phyloP scores from a whole-genome alignment of 2,888 invertebrate genomes.

The Empis livida region DNA sequence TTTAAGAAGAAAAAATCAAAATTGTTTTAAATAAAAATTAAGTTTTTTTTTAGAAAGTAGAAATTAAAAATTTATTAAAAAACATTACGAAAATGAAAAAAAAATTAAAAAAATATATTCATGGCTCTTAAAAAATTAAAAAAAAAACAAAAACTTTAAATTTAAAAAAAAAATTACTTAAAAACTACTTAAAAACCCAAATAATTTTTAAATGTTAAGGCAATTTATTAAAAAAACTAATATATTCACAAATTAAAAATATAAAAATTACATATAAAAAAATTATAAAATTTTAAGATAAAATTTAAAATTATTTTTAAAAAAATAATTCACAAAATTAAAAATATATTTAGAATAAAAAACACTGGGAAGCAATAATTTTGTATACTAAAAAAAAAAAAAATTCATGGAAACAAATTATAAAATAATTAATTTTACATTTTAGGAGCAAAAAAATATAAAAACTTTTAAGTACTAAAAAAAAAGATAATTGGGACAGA shows the following conservation, averaged over 20 bases:
- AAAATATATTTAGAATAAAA: background rate
- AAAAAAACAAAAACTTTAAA: conserved; percentile 7
- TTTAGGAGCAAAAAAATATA: conserved; percentile 1
- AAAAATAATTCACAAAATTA: too few species aligned
- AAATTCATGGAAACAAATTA: background rate
- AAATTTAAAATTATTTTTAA: too few species aligned
- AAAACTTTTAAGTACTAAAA: background rate
- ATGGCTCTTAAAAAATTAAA: conserved; percentile 11
- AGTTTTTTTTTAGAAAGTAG: conserved; percentile 11
- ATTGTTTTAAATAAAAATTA: too few species aligned
- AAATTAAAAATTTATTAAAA: conserved; percentile 4
- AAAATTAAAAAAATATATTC: conserved; percentile 10
- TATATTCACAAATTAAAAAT: conserved; percentile 10
- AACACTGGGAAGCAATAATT: conserved; percentile 6
- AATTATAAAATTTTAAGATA: conserved; percentile 15
- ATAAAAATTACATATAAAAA: conserved; percentile 12
- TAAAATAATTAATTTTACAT: conserved; percentile 1
- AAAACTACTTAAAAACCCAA: background rate
- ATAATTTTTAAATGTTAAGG: background rate
- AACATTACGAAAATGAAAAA: too few species aligned
- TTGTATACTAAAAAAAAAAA: conserved; percentile 5
- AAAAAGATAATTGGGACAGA: background rate
- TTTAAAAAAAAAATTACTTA: background rate
- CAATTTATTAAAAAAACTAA: conserved; percentile 10
- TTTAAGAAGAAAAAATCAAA: too few species aligned